Conservation (phyloP, 2,888 invertebrate species). For the Clepsis dumicolana region DNA sequence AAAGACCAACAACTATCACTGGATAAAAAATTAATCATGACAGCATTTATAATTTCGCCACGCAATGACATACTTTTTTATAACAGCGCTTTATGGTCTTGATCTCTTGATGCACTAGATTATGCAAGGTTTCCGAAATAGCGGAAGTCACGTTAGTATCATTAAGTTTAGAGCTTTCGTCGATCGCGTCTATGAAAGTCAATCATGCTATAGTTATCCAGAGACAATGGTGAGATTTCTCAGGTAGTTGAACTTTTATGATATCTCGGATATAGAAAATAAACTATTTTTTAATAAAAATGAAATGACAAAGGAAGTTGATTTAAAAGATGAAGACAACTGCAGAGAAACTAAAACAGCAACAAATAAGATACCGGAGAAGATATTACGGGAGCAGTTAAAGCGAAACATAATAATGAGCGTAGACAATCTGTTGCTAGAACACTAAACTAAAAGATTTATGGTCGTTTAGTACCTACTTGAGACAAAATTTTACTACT, state of each 20-base stretch:
- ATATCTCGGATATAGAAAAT: constrained; percentile 12
- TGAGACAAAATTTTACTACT: background rate
- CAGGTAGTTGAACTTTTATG: constrained; percentile 12
- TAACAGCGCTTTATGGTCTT: constrained; percentile 31
- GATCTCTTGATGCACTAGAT: constrained; percentile 48
- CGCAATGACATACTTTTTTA: constrained; percentile 28
- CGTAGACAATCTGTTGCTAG: background rate
- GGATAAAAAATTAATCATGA: background rate
- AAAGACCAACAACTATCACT: background rate
- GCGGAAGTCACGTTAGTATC: constrained; percentile 61
- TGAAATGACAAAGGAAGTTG: background rate
- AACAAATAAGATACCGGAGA: background rate
- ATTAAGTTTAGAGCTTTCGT: constrained; percentile 57
- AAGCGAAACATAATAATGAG: background rate
- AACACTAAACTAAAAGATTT: background rate
- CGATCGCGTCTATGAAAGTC: constrained; percentile 51
- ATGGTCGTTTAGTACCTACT: background rate
- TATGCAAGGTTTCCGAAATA: constrained; percentile 54
- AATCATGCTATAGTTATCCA: constrained; percentile 38
- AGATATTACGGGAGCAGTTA: background rate
- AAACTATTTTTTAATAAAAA: background rate
- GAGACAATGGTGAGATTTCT: constrained; percentile 29
- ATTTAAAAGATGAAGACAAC: background rate
- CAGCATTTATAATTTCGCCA: background rate
- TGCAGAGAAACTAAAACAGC: background rate